These are phyloP conservation scores for Penaeus monodon DNA, from an alignment of 2,888 invertebrate genomes.

Conservation along the genomic window DNA sequence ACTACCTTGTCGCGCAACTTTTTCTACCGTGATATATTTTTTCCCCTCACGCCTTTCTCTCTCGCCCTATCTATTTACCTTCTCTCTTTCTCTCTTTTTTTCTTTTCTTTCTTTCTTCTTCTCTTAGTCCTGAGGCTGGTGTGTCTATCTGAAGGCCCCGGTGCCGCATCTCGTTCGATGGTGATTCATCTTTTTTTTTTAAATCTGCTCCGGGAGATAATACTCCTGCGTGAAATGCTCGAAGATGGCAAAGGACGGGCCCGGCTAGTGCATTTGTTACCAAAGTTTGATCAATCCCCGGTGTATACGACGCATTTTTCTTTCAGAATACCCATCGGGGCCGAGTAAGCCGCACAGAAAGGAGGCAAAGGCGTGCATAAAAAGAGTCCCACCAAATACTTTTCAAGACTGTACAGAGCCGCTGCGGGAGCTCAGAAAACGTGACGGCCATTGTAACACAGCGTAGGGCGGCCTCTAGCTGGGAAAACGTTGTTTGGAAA, in stretches of 20 bases:
- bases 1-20: not conserved
- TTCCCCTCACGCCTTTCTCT: not conserved
- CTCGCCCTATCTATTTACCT: slow-evolving; percentile 10
- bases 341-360: too few relatives aligned
- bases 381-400: slow-evolving; percentile 12
- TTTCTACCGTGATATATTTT: not conserved
- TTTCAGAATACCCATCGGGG: too few relatives aligned
- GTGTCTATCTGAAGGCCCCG: too few relatives aligned
- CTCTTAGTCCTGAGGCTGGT: not conserved
- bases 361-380: not conserved
- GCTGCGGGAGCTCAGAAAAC: slow-evolving; percentile 4
- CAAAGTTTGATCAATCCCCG: too few relatives aligned
- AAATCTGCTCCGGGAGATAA: too few relatives aligned
- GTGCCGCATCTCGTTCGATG: too few relatives aligned
- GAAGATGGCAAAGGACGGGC: too few relatives aligned
- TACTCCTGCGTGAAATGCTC: too few relatives aligned
- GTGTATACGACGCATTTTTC: too few relatives aligned
- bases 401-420: slow-evolving; percentile 39
- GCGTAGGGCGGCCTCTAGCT: not conserved
- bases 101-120: slow-evolving; percentile 4
- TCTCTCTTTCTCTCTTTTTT: not conserved
- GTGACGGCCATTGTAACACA: slow-evolving; percentile 39
- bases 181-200: too few relatives aligned
- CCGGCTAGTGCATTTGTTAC: too few relatives aligned
- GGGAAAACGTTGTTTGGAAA: slow-evolving; percentile 4